Base-by-base conservation (phyloP, 1,140 invertebrate species). In the Papilio dardanus region DNA sequence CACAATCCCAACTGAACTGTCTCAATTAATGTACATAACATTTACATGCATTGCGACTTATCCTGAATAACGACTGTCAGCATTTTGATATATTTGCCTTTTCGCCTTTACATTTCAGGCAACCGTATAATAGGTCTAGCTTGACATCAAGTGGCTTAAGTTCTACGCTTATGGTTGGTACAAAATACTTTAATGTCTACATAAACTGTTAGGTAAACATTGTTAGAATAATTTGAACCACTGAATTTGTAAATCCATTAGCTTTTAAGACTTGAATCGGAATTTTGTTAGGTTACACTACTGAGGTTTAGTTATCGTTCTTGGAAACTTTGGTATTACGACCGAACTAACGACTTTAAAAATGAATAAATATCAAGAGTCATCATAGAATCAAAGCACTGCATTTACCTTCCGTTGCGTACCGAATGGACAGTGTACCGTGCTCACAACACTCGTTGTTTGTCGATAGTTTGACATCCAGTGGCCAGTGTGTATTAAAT, bases 21-120 rank as follows among this genome's bases (percentile, higher is more conserved):
- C 68, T 46, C 37, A 71, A 71, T 71, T 50, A 71, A 71, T 71
- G 68, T 71, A 46, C 68, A 71, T 71, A 71, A 28, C 14, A 46
- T 71, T 71, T 50, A 50, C 68, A 71, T 71, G 37, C 16, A 71
- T 71, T 71, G 40, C 37, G 16, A 71, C 67, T 68, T 68, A 40
- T 37, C 33, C 67, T 35, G 33, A 35, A 40, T 37, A 68, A 68
- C 54, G 54, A 28, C 54, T 62, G 54, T 62, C 54, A 14, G 10
- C 54, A 16, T 19, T 62, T 62, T 62, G 54, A 62, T 62, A 62
- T 62, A 62, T 62, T 62, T 62, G 54, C 54, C n/a, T 62, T 62
- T 62, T 62, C 21, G 21, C 12, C 24, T 62, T 30, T 28, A 28
- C 21, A 14, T 62, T 62, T 62, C 54, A 62, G 54, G 54, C 24